Conservation (phyloP, 2,113 vertebrate species). For the Henicopernis longicauda region DNA sequence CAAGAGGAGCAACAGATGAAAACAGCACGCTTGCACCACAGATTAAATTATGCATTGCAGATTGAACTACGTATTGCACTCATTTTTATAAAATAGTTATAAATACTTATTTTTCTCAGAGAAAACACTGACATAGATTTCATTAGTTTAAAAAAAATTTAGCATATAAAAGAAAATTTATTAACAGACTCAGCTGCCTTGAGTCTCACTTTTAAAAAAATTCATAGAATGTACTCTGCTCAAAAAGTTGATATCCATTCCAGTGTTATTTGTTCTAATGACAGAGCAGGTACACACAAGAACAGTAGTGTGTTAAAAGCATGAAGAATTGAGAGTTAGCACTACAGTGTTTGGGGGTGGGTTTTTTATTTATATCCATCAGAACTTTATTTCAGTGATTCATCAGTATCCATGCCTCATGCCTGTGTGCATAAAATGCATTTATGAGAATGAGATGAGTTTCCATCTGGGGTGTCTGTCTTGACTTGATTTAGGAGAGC, state of each 20-base stretch:
- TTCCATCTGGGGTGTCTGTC: neutral
- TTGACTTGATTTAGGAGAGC: neutral
- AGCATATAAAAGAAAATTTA: neutral
- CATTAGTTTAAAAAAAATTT: neutral
- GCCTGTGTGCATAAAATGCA: neutral
- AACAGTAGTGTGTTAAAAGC: neutral
- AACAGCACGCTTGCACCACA: rapidly evolving
- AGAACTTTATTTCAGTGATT: neutral
- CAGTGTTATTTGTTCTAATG: neutral
- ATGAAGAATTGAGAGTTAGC: neutral
- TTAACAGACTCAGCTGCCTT: no score
- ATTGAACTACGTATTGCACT: neutral
- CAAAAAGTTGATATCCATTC: no score
- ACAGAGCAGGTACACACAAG: neutral
- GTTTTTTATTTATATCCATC: neutral
- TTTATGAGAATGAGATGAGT: neutral
- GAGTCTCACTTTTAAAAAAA: neutral
- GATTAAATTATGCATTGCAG: neutral
- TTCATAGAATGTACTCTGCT: neutral
- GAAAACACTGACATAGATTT: neutral
- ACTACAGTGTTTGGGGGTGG: neutral
- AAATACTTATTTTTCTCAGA: neutral
- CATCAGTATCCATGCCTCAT: neutral
- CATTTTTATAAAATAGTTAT: neutral
- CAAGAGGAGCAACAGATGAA: neutral